Evolutionary conservation across 2,888 invertebrate genomes (phyloP), one percentile per base, ranked within the genome.

Genomic region (Dioctria rufipes): DNA sequence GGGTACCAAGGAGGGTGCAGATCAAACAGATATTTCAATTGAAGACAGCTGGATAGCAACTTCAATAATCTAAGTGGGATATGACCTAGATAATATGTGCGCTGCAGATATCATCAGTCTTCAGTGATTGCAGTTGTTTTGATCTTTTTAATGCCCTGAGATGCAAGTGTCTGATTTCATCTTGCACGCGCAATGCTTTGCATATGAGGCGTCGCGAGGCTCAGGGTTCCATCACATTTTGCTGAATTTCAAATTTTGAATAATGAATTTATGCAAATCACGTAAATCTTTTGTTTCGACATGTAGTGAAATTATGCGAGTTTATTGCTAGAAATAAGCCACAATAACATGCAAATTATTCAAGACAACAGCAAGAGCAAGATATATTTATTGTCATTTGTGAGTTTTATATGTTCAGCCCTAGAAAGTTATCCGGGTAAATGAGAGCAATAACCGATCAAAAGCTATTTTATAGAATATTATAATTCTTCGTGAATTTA

Each of bases 241-340:
- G 71, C 40, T 71, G 39, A 71, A 54, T 71, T 71, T 71, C 37
- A 71, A 71, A 5, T 9, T 25, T 71, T n/a, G 71, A 54, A 39
- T 71, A 51, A 71, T 54, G 51, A 54, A 71, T 71, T 49, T 71
- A 71, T 71, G 71, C 71, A 71, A 71, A 71, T 71, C 54, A 71
- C 54, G 71, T 54, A 71, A 54, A 54, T 71, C 54, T 71, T 60
- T 71, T 71, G 54, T 49, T 8, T 71, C 71, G n/a, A 4, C 54
- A n/a, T 37, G 4, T 51, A 51, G 54, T 5, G 39, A 54, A 51
- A 39, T 11, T 54, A 43, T 66, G 5, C 13, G 66, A 43, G 6
- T 43, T 46, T 40, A 43, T 66, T 66, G 40, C 46, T 43, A 43
- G 13, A 42, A 46, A 43, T 66, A n/a, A 66, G 46, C 42, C 6